phyloP scores from a whole-genome alignment of 2,888 invertebrate species.

The Boloria selene region DNA sequence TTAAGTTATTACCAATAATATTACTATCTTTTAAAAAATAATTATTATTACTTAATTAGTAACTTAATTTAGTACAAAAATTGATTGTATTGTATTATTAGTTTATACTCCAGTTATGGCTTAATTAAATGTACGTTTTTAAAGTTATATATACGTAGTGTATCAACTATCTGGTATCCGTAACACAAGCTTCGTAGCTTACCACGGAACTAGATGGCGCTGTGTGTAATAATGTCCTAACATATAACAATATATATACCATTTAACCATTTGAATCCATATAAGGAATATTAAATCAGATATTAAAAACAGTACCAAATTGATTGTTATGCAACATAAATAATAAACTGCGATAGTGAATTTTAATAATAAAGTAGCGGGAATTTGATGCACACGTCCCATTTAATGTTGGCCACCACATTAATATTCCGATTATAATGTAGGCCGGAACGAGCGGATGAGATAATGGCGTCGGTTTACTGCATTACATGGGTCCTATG shows the following conservation, averaged over 20 bases:
- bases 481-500: slow-evolving; percentile 11
- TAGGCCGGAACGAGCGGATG: slow-evolving; percentile 3
- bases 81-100: no score
- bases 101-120: no score
- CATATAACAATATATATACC: not conserved
- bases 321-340: slow-evolving; percentile 14
- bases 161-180: no score
- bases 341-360: slow-evolving; percentile 9
- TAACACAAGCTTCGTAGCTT: no score
- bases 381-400: slow-evolving; percentile 16
- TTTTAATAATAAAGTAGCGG: slow-evolving; percentile 11
- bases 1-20: no score
- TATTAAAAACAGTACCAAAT: not conserved
- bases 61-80: no score
- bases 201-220: no score
- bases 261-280: not conserved
- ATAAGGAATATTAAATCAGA: slow-evolving; percentile 16
- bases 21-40: no score
- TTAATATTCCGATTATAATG: slow-evolving; percentile 19
- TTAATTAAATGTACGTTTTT: no score
- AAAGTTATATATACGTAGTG: no score
- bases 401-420: slow-evolving; percentile 16
- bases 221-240: not conserved
- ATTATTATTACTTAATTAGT: no score
- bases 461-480: slow-evolving; percentile 8